phyloP scores from a whole-genome alignment of 1,140 invertebrate species.

The Caenorhabditis tropicalis region DNA sequence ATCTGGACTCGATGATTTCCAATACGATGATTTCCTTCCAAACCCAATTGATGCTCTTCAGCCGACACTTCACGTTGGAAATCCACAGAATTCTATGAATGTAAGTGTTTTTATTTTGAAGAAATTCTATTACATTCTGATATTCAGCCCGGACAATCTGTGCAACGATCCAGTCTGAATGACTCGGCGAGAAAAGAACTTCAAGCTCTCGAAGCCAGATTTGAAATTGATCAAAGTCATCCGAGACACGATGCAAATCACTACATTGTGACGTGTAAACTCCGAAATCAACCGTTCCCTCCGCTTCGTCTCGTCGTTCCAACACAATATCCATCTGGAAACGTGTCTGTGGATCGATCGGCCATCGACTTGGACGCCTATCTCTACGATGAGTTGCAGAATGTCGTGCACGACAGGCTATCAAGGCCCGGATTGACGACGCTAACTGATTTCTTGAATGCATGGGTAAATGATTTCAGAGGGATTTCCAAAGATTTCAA shows the following conservation, averaged over 20 bases:
- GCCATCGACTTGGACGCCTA: constrained; percentile 55
- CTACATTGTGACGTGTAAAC: constrained; percentile 51
- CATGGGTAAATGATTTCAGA: constrained; percentile 51
- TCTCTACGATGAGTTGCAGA: constrained; percentile 60
- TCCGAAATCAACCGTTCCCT: constrained; percentile 50
- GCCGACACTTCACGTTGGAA: constrained; percentile 20
- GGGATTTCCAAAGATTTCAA: not conserved
- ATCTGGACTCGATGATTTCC: constrained; percentile 55
- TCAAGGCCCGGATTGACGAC: constrained; percentile 43
- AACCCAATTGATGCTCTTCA: constrained; percentile 55
- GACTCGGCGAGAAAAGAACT: constrained; percentile 52
- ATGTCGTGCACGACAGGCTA: constrained; percentile 52
- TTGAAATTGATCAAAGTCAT: constrained; percentile 46
- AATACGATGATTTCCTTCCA: constrained; percentile 57
- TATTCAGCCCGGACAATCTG: not conserved
- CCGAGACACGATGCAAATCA: constrained; percentile 34
- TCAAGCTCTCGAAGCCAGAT: constrained; percentile 45
- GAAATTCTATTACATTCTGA: too few relatives aligned
- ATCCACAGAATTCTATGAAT: not conserved
- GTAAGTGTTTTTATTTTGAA: too few relatives aligned
- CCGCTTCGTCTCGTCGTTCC: constrained; percentile 55
- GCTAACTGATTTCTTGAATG: constrained; percentile 52
- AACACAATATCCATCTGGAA: constrained; percentile 51
- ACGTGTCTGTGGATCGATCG: constrained; percentile 50
- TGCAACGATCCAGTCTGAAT: constrained; percentile 20